Evolutionary conservation across 2,888 invertebrate genomes (phyloP), one percentile per base, ranked within the genome.

Genomic region (Allophyes oxyacanthae): DNA sequence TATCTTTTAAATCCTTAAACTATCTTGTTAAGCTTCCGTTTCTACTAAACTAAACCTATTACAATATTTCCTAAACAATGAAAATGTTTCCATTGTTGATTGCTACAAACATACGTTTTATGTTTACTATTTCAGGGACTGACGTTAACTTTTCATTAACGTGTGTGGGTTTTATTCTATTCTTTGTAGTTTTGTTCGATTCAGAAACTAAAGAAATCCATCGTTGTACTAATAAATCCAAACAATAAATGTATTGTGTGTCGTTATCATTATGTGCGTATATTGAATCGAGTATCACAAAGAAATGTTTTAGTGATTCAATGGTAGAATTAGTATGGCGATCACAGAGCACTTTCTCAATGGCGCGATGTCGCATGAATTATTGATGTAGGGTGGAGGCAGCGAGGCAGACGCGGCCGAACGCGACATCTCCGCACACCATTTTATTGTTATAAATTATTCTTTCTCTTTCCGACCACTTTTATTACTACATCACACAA

Each of bases 281-380:
- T 62, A 72, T 69, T 63, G 57, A 63, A 69, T 72, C 65, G 61
- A 60, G 63, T 72, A 65, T 72, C 77, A 72, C 77, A 78, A 79
- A 84, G 82, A 82, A 87, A 84, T 83, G 81, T 85, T 85, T 86
- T 85, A 86, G 82, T 82, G 84, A 89, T 88, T 88, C 87, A 86
- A 84, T 83, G 81, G 79, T 73, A 78, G 84, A 88, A 92, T 93
- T 91, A 90, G 91, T 92, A 93, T 92, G 84, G 83, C 88, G 88
- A 88, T 90, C 92, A 90, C 92, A 90, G 83, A 90, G 88, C 86
- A 91, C 92, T 93, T 92, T 92, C 92, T 92, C 92, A 91, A 93
- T 92, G 92, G 90, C 83, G 87, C 90, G 89, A 84, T 87, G 89
- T 84, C 77, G 74, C 85, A 92, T 93, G 93, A 91, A 93, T 93